These are phyloP conservation scores for Thamnophis elegans DNA, from an alignment of 2,797 vertebrate genomes.

Conservation along the genomic window DNA sequence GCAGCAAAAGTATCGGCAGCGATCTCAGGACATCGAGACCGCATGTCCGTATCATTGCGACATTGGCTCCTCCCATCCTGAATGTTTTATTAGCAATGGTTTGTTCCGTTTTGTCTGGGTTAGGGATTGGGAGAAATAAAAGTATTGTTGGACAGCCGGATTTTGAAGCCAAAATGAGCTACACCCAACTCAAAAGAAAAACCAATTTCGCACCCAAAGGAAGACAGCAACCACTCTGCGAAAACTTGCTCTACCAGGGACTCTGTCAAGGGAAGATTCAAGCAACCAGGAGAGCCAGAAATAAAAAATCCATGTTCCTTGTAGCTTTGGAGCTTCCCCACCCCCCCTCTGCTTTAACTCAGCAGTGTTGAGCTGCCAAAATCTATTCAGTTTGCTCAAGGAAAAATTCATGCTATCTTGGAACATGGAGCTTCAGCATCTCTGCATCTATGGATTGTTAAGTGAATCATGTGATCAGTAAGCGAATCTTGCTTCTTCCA, in stretches of 20 bases:
- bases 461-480: too few species aligned
- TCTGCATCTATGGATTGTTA: neutral
- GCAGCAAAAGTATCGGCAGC: too few species aligned
- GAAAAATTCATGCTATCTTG: neutral
- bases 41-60: too few species aligned
- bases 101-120: neutral
- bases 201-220: neutral
- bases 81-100: neutral
- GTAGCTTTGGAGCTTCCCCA: neutral
- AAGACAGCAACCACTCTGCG: neutral
- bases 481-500: too few species aligned
- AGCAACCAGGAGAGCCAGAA: neutral
- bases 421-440: neutral
- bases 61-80: too few species aligned
- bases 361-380: neutral
- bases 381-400: neutral
- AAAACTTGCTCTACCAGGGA: neutral
- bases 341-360: neutral
- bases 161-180: neutral
- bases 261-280: neutral
- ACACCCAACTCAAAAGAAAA: neutral
- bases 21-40: too few species aligned
- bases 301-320: neutral
- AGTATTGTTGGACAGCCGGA: neutral
- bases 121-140: neutral